phyloP scores from a whole-genome alignment of 37 sponge, comb jelly and placozoan genomes.

The Theonella swinhoei region DNA sequence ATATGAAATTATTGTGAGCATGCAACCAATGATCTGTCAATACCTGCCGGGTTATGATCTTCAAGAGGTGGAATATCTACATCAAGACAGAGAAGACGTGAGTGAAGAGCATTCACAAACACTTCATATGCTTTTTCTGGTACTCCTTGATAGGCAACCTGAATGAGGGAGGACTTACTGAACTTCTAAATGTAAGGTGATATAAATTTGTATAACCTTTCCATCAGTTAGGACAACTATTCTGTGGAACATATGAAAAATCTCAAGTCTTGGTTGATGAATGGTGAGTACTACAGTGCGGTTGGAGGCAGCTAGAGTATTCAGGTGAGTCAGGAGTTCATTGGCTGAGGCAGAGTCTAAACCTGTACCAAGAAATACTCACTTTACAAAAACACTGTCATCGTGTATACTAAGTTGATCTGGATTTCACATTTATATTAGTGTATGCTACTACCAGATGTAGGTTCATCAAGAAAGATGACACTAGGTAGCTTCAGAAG shows the following conservation, averaged over 20 bases:
- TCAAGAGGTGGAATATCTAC: constrained; percentile 6
- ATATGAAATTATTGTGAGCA: too few species aligned
- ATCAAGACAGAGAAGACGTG: not conserved
- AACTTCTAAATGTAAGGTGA: not conserved
- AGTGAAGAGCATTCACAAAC: constrained; percentile 43
- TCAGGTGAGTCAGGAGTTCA: constrained; percentile 72
- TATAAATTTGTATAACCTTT: constrained; percentile 69
- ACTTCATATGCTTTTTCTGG: constrained; percentile 77
- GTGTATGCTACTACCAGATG: too few species aligned
- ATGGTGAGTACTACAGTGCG: constrained; percentile 78
- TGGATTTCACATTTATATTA: too few species aligned
- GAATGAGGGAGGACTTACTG: not conserved
- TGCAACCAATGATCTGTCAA: too few species aligned
- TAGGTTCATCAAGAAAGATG: constrained; percentile 88
- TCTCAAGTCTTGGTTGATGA: constrained; percentile 82
- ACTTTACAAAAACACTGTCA: too few species aligned
- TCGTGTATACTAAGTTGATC: too few species aligned
- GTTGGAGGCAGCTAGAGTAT: constrained; percentile 65
- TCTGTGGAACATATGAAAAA: constrained; percentile 74
- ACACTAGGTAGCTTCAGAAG: constrained; percentile 76
- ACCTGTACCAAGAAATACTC: constrained; percentile 41
- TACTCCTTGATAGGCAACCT: constrained; percentile 72
- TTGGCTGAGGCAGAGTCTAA: constrained; percentile 72
- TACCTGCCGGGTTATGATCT: constrained; percentile 63
- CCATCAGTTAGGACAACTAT: constrained; percentile 71